phyloP scores from a whole-genome alignment of 1,140 invertebrate species.

The Cydia pomonella region DNA sequence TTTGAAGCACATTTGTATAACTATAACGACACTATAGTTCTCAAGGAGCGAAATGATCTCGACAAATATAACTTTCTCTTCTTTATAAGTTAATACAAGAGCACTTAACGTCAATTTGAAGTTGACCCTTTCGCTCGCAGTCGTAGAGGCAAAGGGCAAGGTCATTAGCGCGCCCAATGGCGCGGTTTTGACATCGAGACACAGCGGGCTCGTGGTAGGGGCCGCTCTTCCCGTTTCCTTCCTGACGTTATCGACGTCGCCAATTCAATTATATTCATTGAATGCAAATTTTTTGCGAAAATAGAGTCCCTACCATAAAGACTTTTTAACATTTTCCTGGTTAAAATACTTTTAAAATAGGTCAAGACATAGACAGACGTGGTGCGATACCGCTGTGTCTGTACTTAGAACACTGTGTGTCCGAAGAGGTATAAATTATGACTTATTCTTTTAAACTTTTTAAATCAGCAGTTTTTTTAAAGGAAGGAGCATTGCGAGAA shows the following conservation, averaged over 20 bases:
- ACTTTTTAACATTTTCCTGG: conserved; percentile 21
- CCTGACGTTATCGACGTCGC: conserved; percentile 34
- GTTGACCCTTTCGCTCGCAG: too few species aligned
- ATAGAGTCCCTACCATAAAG: conserved; percentile 17
- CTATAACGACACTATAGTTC: too few species aligned
- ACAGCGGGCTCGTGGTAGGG: background rate
- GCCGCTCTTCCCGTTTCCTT: conserved; percentile 12
- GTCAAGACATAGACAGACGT: background rate
- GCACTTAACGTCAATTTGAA: background rate
- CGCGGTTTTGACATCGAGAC: background rate
- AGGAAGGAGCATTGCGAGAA: too few species aligned
- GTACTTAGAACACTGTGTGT: conserved; percentile 1
- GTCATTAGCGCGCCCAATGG: background rate
- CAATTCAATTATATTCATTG: conserved; percentile 36
- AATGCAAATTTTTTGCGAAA: conserved; percentile 33
- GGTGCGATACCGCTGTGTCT: background rate
- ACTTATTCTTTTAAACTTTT: background rate
- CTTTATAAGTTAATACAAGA: too few species aligned
- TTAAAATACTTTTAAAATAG: conserved; percentile 18
- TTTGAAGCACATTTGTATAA: too few species aligned
- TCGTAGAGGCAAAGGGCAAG: background rate
- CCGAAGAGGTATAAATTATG: background rate
- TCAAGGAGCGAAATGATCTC: too few species aligned
- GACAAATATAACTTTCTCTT: too few species aligned
- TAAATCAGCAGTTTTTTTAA: too few species aligned